A percentile compares a stretch with the other conserved stretches of the same genome.
Conservation (phyloP, 2,113 vertebrate genomes). For the Perccottus glenii region DNA sequence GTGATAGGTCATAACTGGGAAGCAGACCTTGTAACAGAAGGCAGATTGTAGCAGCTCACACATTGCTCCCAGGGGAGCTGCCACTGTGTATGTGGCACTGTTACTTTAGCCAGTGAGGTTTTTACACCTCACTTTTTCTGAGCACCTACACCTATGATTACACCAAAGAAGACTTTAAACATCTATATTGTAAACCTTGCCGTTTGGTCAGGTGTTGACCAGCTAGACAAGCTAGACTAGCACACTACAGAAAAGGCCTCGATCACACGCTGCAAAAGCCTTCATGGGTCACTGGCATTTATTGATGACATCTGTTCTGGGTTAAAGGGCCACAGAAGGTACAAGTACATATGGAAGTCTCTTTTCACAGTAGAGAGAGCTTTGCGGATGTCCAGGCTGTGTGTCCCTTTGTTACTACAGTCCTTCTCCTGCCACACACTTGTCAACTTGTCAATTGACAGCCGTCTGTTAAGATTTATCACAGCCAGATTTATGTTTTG, state of each 20-base stretch:
- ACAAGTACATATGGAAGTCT: conserved; percentile 85
- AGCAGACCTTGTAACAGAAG: conserved; percentile 83
- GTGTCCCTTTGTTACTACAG: conserved; percentile 69
- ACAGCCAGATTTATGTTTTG: conserved; percentile 81
- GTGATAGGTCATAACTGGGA: conserved; percentile 72
- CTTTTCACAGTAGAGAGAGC: conserved; percentile 85
- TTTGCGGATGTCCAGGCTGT: conserved; percentile 76
- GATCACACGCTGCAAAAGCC: conserved; percentile 74
- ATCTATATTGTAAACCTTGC: conserved; percentile 72
- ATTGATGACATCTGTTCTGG: conserved; percentile 91
- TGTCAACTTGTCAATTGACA: conserved; percentile 77
- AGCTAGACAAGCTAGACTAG: conserved; percentile 60
- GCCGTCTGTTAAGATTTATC: conserved; percentile 84
- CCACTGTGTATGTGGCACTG: conserved; percentile 83
- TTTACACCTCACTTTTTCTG: conserved; percentile 86
- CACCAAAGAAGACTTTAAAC: conserved; percentile 76
- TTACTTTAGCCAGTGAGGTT: conserved; percentile 85
- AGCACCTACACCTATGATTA: conserved; percentile 70
- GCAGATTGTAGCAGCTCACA: conserved; percentile 81
- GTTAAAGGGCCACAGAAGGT: conserved; percentile 83
- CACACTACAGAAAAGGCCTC: conserved; percentile 60
- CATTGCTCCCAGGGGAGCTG: conserved; percentile 79
- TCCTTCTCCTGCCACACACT: conserved; percentile 50
- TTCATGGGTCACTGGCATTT: conserved; percentile 85
- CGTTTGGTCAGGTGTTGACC: conserved; percentile 94